Base-by-base conservation (phyloP, 2,797 vertebrate genomes). In the Nyctibius grandis region DNA sequence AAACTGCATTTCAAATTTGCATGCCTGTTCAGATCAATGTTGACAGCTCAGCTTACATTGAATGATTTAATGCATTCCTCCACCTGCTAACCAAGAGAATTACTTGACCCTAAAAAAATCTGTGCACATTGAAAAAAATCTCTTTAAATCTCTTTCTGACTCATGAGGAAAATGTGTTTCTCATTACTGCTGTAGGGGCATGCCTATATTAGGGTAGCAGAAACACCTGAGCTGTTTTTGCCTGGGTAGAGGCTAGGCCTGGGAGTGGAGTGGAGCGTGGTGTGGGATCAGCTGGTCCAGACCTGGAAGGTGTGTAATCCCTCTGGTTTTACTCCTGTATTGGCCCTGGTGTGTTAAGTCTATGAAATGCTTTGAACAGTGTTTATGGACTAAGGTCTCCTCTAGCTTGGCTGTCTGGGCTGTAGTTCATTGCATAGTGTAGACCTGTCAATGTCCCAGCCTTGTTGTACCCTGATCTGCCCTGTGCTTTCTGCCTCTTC, bases 361-460 rank as follows among this genome's bases (percentile, higher is more conserved):
- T n/a, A 1, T 6, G 36, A 44, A 47, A 13, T 21, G 33, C 22
- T 75, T 53, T 42, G 44, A 15, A 3, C 1, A 0, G 22, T 23
- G 40, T 36, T 81, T 29, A 20, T 23, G 65, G 75, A 4, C 9
- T 19, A 45, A 51, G 38, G 3, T 40, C 11, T 78, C 38, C 28
- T n/a, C 48, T 4, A 2, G 12, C 20, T 22, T 12, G 12, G 40
- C 26, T 20, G 8, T 15, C 54, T 26, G 44, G 3, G 29, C 25
- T 25, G n/a, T 1, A 7, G n/a, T 15, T 59, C 3, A 2, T 14
- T 12, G 26, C 5, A 0, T 1, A 2, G 9, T 2, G 34, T 3
- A 3, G 45, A 33, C 2, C 6, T 28, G 45, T 28, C 1, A 5
- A 23, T 2, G 16, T 38, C 40, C 20, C 29, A 19, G 1, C 9